Conservation (phyloP, 2,797 vertebrate genomes). For the Tauraco hartlaubi region DNA sequence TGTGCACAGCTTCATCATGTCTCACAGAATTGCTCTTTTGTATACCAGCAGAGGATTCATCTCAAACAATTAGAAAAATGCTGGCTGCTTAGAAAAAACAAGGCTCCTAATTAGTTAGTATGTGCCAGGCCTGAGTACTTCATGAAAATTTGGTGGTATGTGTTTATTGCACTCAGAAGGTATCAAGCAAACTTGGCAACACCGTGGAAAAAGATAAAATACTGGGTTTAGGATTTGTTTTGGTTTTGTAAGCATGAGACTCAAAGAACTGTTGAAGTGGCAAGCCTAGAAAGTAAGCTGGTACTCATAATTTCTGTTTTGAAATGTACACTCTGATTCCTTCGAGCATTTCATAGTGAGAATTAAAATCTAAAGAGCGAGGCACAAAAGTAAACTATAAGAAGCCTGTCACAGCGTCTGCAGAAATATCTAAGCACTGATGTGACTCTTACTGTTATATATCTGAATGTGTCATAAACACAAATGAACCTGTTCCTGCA, state of each 20-base stretch:
- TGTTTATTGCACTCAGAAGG: background rate
- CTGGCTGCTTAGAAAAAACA: background rate
- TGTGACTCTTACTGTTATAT: background rate
- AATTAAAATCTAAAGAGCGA: background rate
- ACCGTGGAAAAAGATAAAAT: background rate
- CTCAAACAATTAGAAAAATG: background rate
- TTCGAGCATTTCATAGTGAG: background rate
- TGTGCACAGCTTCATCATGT: background rate
- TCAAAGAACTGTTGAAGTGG: background rate
- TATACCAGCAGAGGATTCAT: background rate
- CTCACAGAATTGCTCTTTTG: background rate
- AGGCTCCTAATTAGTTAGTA: background rate
- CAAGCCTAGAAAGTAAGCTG: background rate
- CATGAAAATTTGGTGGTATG: background rate
- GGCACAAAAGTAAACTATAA: background rate
- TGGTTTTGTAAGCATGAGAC: background rate
- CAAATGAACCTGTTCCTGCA: background rate
- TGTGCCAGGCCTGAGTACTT: background rate
- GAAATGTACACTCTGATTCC: background rate
- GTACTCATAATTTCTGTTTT: background rate
- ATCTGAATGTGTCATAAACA: background rate
- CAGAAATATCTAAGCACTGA: background rate
- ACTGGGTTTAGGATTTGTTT: background rate
- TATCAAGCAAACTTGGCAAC: background rate
- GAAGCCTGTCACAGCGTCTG: background rate